Evolutionary conservation across 92 coral and sea anemone species (phyloP), one percentile per base, ranked within the genome.

Genomic region (Nematostella vectensis): DNA sequence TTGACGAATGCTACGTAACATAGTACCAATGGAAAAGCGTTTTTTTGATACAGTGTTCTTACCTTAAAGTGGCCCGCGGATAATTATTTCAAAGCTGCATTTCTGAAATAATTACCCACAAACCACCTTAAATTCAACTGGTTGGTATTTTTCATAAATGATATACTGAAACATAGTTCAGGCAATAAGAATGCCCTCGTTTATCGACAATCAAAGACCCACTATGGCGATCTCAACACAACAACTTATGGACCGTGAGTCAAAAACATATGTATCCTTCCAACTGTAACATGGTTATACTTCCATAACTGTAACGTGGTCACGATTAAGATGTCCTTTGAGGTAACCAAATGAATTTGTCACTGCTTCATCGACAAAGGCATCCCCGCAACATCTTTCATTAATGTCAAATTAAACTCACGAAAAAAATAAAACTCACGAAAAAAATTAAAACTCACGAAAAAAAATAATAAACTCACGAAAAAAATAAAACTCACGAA

Each of bases 331-430:
- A 33, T 33, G 40, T 33, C 40, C 6, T 33, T 33, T 33, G 40
- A 15, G 40, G 8, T 33, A 6, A 33, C 15, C 40, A 33, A 33
- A 33, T 33, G 15, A 6, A 33, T 33, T 33, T 33, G 40, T 33
- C 40, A 33, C 40, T 33, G 40, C 40, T 33, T 33, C 40, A 33
- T 33, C 40, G 6, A n/a, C n/a, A 33, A 33, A 33, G 40, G 40
- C 40, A 33, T 33, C 40, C 40, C 8, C 40, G 40, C 40, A 33
- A 33, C 40, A 33, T 33, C 15, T 33, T 33, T 33, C 40, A 33
- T 33, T 33, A 33, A 33, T 33, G 40, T 33, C 40, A 33, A 33
- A 6, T 33, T n/a, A n/a, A n/a, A n/a, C n/a, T n/a, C n/a, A n/a
- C n/a, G n/a, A n/a, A n/a, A n/a, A n/a, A n/a, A n/a, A n/a, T n/a